These are phyloP conservation scores for Catotricha subobsoleta DNA, from an alignment of 2,888 invertebrate genomes.

Conservation along the genomic window DNA sequence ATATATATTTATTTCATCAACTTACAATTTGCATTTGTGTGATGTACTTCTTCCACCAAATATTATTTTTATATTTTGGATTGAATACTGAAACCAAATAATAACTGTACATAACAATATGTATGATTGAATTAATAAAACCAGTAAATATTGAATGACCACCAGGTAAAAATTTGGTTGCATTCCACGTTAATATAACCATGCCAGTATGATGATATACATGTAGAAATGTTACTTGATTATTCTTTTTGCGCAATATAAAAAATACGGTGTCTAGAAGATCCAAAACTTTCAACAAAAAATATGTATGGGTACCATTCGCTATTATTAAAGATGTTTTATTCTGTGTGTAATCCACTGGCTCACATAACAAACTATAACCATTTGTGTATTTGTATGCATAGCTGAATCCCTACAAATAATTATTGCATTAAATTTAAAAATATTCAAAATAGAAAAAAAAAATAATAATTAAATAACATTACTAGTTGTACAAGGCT, in stretches of 20 bases:
- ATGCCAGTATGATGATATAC: constrained; percentile 75
- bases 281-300: constrained; percentile 9
- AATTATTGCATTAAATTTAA: background rate
- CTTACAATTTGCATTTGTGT: constrained; percentile 59
- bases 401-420: constrained; percentile 19
- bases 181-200: constrained; percentile 46
- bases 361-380: constrained; percentile 36
- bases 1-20: no score
- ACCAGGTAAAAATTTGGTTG: constrained; percentile 37
- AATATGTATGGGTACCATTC: constrained; percentile 30
- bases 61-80: constrained; percentile 45
- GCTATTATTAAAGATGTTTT: constrained; percentile 30
- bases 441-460: background rate
- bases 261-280: constrained; percentile 44
- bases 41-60: constrained; percentile 65
- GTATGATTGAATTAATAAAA: constrained; percentile 51
- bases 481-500: constrained; percentile 37
- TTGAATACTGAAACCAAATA: constrained; percentile 52
- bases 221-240: constrained; percentile 69
- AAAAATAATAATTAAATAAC: constrained; percentile 8
- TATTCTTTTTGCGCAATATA: constrained; percentile 59
- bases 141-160: constrained; percentile 48
- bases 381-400: constrained; percentile 39
- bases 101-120: constrained; percentile 59
- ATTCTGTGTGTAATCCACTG: constrained; percentile 36